Evolutionary conservation across 2,797 vertebrate species (phyloP).

Genomic region (Spinus pinus): DNA sequence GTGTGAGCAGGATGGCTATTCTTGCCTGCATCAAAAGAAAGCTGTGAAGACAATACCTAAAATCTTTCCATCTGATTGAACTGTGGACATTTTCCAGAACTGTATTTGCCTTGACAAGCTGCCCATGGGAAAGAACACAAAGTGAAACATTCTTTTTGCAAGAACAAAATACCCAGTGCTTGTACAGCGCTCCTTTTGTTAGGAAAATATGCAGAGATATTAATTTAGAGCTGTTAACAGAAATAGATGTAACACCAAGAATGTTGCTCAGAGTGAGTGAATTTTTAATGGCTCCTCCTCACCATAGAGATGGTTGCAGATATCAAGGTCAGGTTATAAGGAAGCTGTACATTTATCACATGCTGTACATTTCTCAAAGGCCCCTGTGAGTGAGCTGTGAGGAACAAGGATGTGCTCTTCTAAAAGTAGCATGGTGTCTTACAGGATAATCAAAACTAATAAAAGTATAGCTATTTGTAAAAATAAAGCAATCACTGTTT

Average conservation of each 20-base stretch:
- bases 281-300: neutral
- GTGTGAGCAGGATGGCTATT: neutral
- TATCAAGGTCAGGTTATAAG: slow-evolving; percentile 29
- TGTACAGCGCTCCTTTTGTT: neutral
- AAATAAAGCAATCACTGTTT: slow-evolving; percentile 34
- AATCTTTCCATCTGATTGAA: neutral
- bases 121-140: neutral
- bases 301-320: neutral
- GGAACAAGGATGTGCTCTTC: neutral
- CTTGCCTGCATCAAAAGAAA: neutral
- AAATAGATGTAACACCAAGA: neutral
- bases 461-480: slow-evolving; percentile 22
- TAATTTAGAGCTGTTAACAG: neutral
- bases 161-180: neutral
- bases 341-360: neutral
- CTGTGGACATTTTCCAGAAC: neutral
- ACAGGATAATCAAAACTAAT: neutral
- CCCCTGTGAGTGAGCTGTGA: neutral
- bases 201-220: neutral
- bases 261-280: neutral
- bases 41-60: neutral
- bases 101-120: neutral
- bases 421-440: neutral
- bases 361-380: neutral
- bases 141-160: neutral